These are phyloP conservation scores for Blennius ocellaris DNA, from an alignment of 2,113 vertebrate genomes.

Conservation along the genomic window DNA sequence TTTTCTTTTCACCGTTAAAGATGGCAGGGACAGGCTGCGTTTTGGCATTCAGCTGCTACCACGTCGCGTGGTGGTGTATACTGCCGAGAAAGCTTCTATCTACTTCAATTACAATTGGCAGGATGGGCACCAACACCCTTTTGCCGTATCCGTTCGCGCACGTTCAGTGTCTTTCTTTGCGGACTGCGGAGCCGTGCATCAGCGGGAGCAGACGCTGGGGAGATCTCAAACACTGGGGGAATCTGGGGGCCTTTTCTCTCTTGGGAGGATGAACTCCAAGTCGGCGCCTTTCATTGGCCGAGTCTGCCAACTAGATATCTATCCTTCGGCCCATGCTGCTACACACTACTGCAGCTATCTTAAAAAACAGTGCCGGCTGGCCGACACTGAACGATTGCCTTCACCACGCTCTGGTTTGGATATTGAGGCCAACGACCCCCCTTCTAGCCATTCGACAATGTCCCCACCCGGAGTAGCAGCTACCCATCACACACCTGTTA, in stretches of 20 bases:
- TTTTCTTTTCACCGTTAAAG: conserved; percentile 94
- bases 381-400: conserved; percentile 87
- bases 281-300: conserved; percentile 89
- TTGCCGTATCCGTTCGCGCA: conserved; percentile 86
- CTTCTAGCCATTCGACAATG: conserved; percentile 33
- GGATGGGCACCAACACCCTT: conserved; percentile 88
- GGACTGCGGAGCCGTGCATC: conserved; percentile 87
- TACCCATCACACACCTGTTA: conserved; percentile 26
- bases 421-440: conserved; percentile 51
- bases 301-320: conserved; percentile 94
- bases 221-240: conserved; percentile 81
- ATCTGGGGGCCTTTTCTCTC: conserved; percentile 84
- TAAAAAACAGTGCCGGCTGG: conserved; percentile 89
- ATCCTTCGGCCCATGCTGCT: conserved; percentile 90
- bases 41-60: conserved; percentile 94
- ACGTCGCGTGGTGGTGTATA: conserved; percentile 87
- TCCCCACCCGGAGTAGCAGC: conserved; percentile 42
- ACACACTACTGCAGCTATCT: conserved; percentile 91
- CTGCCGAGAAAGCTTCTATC: conserved; percentile 86
- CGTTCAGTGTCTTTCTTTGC: conserved; percentile 87
- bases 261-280: conserved; percentile 91
- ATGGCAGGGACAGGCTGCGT: conserved; percentile 85
- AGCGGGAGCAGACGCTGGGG: conserved; percentile 82
- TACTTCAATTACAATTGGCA: conserved; percentile 90
- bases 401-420: conserved; percentile 29